Evolutionary conservation across 92 coral and sea anemone species (phyloP), one percentile per base, ranked within the genome.

Genomic region (Palythoa grandis): DNA sequence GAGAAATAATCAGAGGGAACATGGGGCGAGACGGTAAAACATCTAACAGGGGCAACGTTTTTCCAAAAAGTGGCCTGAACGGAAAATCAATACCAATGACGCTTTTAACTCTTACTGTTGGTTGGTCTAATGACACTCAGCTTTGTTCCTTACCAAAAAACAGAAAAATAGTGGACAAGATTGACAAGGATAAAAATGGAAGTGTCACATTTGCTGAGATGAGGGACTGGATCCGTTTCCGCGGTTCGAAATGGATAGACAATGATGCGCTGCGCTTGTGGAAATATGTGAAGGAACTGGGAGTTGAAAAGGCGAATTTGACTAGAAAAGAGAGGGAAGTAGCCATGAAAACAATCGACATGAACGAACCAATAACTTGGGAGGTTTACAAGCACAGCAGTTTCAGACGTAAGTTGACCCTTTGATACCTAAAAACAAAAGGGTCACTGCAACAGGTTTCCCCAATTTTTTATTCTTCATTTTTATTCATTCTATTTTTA

Each of bases 121-220:
- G 35, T 1, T 29, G 35, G 35, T 29, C 35, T 29, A 29, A 29
- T 29, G 35, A 29, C 35, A 43, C 8, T 1, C 48, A 43, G 2
- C 48, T 54, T 54, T 54, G 61, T 54, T 54, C 0, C 4, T 54
- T 8, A 16, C 20, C 35, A 14, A 11, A 88, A 40, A 11, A 57
- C 78, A 96, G 98, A 11, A 89, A 91, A 89, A 92, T 97, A 39
- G 95, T 93, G 13, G 98, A 95, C 70, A 93, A 91, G 71, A 95
- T 97, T 54, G 98, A 97, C 83, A 95, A 97, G 80, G 90, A 95
- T 87, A 89, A 74, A n/a, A 95, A 97, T 83, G 98, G 93, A 6
- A 93, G 87, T 20, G 35, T 97, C 0, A 85, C 97, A 0, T 53
- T 25, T 16, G 69, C 88, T 23, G 99, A 97, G 76, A 85, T 97